These are phyloP conservation scores for Monochamus alternatus DNA, from an alignment of 2,888 invertebrate genomes.

Conservation along the genomic window DNA sequence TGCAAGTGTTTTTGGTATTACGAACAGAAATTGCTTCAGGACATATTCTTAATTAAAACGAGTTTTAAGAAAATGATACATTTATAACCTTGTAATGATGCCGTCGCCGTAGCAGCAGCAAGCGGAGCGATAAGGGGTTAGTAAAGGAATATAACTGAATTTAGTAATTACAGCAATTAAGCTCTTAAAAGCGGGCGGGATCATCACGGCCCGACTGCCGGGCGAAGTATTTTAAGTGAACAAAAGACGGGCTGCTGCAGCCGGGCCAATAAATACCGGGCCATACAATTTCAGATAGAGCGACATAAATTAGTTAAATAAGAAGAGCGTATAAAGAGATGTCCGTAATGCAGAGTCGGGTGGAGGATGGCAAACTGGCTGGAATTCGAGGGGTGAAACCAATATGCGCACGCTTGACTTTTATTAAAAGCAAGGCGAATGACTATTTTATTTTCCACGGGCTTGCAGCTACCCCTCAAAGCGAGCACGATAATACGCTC, in stretches of 20 bases:
- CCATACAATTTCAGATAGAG: slow-evolving; percentile 53
- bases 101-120: slow-evolving; percentile 19
- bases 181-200: slow-evolving; percentile 35
- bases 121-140: slow-evolving; percentile 34
- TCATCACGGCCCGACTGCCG: slow-evolving; percentile 36
- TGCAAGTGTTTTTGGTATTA: no score
- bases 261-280: slow-evolving; percentile 50
- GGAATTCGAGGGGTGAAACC: slow-evolving; percentile 61
- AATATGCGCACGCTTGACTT: slow-evolving; percentile 69
- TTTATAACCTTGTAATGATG: slow-evolving; percentile 35
- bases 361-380: slow-evolving; percentile 27
- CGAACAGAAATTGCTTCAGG: not conserved
- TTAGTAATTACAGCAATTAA: slow-evolving; percentile 47
- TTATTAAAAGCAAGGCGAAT: slow-evolving; percentile 69
- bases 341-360: slow-evolving; percentile 45
- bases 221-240: slow-evolving; percentile 53
- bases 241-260: slow-evolving; percentile 40
- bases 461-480: slow-evolving; percentile 48
- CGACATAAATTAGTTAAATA: slow-evolving; percentile 53
- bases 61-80: slow-evolving; percentile 25
- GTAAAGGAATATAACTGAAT: slow-evolving; percentile 44
- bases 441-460: slow-evolving; percentile 65
- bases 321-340: slow-evolving; percentile 47
- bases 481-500: slow-evolving; percentile 22
- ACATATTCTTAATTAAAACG: slow-evolving; percentile 17